Base-by-base conservation (phyloP, 2,113 vertebrate species). In the Oxyruncus cristatus region DNA sequence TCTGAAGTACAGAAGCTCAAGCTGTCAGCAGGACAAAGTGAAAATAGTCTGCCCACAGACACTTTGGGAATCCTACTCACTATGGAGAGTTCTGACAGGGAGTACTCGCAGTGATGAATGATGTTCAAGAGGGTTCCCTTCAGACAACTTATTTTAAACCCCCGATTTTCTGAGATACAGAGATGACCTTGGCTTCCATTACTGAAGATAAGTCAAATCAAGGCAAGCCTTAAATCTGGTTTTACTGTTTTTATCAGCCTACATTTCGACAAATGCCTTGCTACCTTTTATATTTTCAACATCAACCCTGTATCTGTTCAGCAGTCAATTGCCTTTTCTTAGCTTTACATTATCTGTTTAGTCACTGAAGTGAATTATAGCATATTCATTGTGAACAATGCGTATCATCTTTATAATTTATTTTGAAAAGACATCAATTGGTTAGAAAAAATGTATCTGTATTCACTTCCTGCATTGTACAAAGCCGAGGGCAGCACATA, bases 191-290 rank as follows among this genome's bases (percentile, higher is more conserved):
- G 95, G 53, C 96, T 98, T 97, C 97, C 94, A 92, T 59, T 50
- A 90, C 82, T 82, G 90, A 97, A 98, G 97, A 97, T 97, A 98
- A 98, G 97, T 97, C 97, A 98, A 97, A 98, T 94, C 92, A 97
- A 97, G 93, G 97, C 95, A 98, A 95, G 93, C 96, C 96, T 97
- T 98, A 97, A 96, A 97, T 98, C 97, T 94, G 81, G 90, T 97
- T 98, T 97, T 95, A 93, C 79, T 91, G 96, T 87, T 98, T 98
- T 98, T 98, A 98, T 98, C 98, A 97, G 96, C 75, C 90, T 97
- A 91, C 93, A 88, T 98, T 98, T 97, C 87, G 33, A 98, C 93
- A 96, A 97, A 97, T 96, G 96, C 96, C 93, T 96, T 95, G 91
- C 91, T 92, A 96, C 92, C 62, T 97, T 97, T 98, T 96, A 93